Conservation (phyloP, 2,888 invertebrate species). For the Ryuthela nishihirai region DNA sequence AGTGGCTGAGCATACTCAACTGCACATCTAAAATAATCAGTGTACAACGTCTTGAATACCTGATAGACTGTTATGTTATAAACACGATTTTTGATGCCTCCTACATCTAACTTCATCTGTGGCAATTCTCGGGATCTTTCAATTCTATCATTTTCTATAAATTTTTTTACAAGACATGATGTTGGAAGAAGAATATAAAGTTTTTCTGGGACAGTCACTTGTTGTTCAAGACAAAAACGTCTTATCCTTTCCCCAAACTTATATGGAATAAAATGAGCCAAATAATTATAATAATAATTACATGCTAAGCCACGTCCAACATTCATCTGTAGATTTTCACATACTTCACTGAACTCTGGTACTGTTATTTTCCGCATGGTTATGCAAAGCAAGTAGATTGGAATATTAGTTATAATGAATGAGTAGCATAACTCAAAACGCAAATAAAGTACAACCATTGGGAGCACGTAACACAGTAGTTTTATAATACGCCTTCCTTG, state of each 20-base stretch:
- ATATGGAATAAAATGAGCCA: background rate
- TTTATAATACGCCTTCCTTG: no score
- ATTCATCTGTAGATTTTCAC: no score
- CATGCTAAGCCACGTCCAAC: constrained; percentile 14
- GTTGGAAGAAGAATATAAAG: constrained; percentile 15
- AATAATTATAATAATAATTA: constrained; percentile 16
- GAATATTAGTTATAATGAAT: no score
- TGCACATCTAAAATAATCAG: background rate
- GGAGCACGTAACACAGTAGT: no score
- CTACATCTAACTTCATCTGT: background rate
- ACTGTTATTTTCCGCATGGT: no score
- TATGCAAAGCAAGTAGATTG: no score
- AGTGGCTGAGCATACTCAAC: constrained; percentile 21
- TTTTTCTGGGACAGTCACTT: constrained; percentile 3
- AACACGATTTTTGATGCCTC: constrained; percentile 1
- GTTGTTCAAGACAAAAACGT: background rate
- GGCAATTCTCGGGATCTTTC: constrained; percentile 10
- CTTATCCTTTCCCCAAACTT: background rate
- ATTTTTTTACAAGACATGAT: constrained; percentile 5
- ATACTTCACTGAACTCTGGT: no score
- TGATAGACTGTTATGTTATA: constrained; percentile 16
- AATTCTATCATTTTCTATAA: constrained; percentile 13
- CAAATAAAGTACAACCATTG: no score
- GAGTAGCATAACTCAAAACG: no score
- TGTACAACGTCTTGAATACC: background rate